phyloP scores from a whole-genome alignment of 2,888 invertebrate species.

The Pseudococcus longispinus region DNA sequence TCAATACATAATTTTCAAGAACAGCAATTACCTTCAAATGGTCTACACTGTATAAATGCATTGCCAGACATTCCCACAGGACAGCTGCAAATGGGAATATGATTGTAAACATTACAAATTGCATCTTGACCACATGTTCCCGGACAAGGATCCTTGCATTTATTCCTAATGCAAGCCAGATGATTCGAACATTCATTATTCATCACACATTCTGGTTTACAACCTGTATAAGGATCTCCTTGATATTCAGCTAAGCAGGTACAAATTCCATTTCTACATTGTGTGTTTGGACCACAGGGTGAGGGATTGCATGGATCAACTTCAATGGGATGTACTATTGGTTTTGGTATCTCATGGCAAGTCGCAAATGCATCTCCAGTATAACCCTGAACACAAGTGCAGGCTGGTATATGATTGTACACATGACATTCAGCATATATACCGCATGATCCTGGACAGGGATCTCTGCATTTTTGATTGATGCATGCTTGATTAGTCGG shows the following conservation, averaged over 20 bases:
- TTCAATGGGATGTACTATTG: neutral
- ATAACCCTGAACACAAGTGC: conserved; percentile 67
- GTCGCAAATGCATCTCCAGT: conserved; percentile 64
- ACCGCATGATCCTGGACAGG: conserved; percentile 66
- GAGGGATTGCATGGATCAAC: conserved; percentile 71
- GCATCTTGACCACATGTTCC: conserved; percentile 79
- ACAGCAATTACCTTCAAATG: conserved; percentile 59
- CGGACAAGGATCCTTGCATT: conserved; percentile 75
- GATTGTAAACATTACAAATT: conserved; percentile 75
- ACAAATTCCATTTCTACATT: conserved; percentile 82
- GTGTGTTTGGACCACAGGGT: conserved; percentile 85
- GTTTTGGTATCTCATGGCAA: conserved; percentile 60
- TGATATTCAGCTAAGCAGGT: conserved; percentile 69
- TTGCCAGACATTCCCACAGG: conserved; percentile 73
- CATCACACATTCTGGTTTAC: conserved; percentile 77
- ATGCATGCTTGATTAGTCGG: conserved; percentile 65
- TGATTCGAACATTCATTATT: conserved; percentile 75
- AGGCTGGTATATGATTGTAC: conserved; percentile 77
- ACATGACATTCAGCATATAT: conserved; percentile 65
- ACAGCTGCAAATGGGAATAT: conserved; percentile 79
- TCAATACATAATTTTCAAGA: too few relatives aligned
- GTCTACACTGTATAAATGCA: conserved; percentile 71
- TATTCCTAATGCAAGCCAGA: conserved; percentile 74
- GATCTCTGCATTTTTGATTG: conserved; percentile 65
- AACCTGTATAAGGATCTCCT: conserved; percentile 72